phyloP scores from a whole-genome alignment of 2,113 vertebrate genomes.

The Perca schrenkii region DNA sequence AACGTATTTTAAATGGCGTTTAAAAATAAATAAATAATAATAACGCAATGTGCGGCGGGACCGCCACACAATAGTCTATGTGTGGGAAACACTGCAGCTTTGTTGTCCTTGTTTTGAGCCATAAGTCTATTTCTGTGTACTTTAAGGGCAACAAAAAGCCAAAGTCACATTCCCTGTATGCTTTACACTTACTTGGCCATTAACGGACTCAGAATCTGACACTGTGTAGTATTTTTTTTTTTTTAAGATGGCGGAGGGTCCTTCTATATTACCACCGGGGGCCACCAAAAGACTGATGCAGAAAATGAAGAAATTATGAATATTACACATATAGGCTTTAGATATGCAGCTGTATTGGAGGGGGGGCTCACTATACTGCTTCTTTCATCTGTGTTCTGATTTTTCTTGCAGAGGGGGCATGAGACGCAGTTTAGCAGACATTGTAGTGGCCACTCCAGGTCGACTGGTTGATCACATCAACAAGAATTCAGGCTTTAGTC shows the following conservation, averaged over 20 bases:
- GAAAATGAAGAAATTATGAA: not conserved
- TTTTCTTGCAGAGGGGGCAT: slow-evolving; percentile 70
- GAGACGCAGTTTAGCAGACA: slow-evolving; percentile 90
- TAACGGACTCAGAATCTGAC: too few species aligned
- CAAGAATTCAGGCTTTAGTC: slow-evolving; percentile 88
- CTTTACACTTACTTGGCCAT: too few species aligned
- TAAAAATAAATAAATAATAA: too few species aligned
- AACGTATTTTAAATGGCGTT: too few species aligned
- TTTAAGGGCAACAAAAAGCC: too few species aligned
- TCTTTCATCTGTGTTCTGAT: not conserved
- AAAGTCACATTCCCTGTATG: too few species aligned
- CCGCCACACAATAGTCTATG: too few species aligned
- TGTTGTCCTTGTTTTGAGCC: too few species aligned
- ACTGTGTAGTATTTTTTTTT: not conserved
- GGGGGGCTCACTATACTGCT: not conserved
- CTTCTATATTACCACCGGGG: not conserved
- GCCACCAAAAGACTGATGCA: not conserved
- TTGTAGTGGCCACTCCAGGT: slow-evolving; percentile 94
- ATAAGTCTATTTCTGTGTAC: too few species aligned
- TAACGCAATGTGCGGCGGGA: too few species aligned
- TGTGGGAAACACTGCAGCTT: too few species aligned
- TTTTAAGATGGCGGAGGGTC: not conserved
- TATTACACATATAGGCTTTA: not conserved
- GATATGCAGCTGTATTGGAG: not conserved
- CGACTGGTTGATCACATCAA: slow-evolving; percentile 95